Base-by-base conservation (phyloP, 2,797 vertebrate genomes). In the Neostethus bicornis region DNA sequence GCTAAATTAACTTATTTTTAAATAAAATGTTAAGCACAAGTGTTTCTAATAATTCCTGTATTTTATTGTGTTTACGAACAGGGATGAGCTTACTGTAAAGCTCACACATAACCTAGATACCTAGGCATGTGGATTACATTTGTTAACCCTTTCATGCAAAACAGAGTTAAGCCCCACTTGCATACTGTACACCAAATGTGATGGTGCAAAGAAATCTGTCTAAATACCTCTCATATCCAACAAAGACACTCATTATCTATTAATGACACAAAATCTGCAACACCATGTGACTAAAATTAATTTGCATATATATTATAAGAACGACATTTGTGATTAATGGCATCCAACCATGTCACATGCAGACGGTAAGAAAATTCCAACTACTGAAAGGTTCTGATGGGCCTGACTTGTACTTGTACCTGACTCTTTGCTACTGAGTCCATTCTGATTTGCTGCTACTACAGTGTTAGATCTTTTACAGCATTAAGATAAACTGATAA, bases 261-360 rank as follows among this genome's bases (percentile, higher is more conserved):
- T 91, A 89, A 92, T 88, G 84, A 64, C 57, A 88, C 84, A 88
- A 90, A 90, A 82, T 87, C 82, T 82, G 83, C 80, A 88, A 89
- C 88, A 90, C 85, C 88, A 91, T 91, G 92, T 89, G 80, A 85
- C 81, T 87, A 88, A 89, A 87, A 75, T 67, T 61, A 69, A 92
- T 91, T 92, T 91, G 87, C 87, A 93, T 91, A 89, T 91, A 91
- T 91, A 93, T 93, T 92, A 92, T 92, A 91, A 92, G 81, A 55
- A 77, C 82, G 89, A 91, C 87, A 87, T 87, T 88, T 87, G 84
- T 92, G 90, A 92, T 92, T 92, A 92, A 92, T 92, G 87, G 80
- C 80, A 88, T 85, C 70, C 81, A 82, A 81, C 69, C 75, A 79
- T 85, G 79, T 86, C 88, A 90, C 79, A 85, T 76, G 83, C 71